phyloP scores from a whole-genome alignment of 2,797 vertebrate species.

The Spinus olivaceus region DNA sequence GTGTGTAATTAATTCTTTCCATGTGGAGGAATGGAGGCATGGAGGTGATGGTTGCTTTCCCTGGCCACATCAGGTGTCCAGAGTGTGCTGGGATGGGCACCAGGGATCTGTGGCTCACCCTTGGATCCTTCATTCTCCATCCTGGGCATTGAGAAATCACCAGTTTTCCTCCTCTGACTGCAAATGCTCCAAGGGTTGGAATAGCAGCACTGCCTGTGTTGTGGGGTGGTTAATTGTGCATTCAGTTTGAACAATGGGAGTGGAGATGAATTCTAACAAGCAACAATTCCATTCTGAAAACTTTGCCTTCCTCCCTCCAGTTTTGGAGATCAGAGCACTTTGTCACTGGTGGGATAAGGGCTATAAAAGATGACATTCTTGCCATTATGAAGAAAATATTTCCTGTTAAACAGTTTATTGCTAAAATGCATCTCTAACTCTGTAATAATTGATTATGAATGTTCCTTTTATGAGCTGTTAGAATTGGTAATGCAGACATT shows the following conservation, averaged over 20 bases:
- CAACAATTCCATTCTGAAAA: not conserved
- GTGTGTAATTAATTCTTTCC: not conserved
- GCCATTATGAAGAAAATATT: slow-evolving; percentile 22
- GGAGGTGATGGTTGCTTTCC: not conserved
- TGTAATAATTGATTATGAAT: slow-evolving; percentile 41
- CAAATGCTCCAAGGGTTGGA: not conserved
- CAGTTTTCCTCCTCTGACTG: not conserved
- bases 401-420: slow-evolving; percentile 26
- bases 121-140: not conserved
- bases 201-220: not conserved
- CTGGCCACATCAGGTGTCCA: not conserved
- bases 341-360: not conserved
- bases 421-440: slow-evolving; percentile 19
- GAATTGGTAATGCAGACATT: not conserved
- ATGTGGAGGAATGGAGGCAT: not conserved
- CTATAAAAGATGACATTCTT: slow-evolving; percentile 18
- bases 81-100: not conserved
- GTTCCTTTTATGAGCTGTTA: slow-evolving; percentile 32
- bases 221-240: not conserved
- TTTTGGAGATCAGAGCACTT: not conserved
- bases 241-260: not conserved
- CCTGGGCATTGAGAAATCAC: not conserved
- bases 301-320: not conserved
- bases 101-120: not conserved
- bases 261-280: not conserved